These are phyloP conservation scores for Pinna nobilis DNA, from an alignment of 1,140 invertebrate genomes.

Conservation along the genomic window DNA sequence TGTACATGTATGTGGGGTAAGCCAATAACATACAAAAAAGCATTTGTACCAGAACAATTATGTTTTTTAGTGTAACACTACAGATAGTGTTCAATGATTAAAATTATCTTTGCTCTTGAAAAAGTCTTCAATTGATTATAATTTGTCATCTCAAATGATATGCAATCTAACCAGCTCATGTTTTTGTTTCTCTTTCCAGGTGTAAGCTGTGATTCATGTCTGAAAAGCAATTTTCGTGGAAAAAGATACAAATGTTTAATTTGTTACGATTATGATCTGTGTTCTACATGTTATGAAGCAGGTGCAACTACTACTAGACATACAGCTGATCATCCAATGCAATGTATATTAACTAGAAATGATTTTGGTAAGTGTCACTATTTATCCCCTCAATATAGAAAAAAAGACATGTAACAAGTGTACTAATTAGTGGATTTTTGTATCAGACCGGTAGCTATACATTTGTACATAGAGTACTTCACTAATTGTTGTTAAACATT, in stretches of 20 bases:
- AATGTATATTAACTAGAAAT: slow-evolving; percentile 97
- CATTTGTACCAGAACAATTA: no score
- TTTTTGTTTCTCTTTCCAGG: slow-evolving; percentile 73
- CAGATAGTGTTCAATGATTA: no score
- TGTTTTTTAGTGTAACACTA: no score
- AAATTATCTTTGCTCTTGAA: background rate
- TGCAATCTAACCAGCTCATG: background rate
- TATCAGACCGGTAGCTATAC: no score
- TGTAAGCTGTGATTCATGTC: slow-evolving; percentile 99
- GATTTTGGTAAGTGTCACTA: slow-evolving; percentile 83
- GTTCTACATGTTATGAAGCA: slow-evolving; percentile 95
- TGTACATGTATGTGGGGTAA: no score
- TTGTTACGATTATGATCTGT: slow-evolving; percentile 99
- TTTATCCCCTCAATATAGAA: background rate
- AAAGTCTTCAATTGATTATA: background rate
- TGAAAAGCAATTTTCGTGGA: slow-evolving; percentile 98
- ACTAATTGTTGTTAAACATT: no score
- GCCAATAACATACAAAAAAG: no score
- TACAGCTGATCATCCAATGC: slow-evolving; percentile 97
- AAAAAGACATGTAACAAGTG: background rate
- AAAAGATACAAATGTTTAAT: slow-evolving; percentile 98
- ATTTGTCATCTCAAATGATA: background rate
- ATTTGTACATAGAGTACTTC: no score
- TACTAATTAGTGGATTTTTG: no score
- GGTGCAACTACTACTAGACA: slow-evolving; percentile 95